A percentile compares a stretch with the other conserved stretches of the same genome.
These are phyloP conservation scores for Bombus breviceps DNA, from an alignment of 1,140 invertebrate species.

Conservation along the genomic window DNA sequence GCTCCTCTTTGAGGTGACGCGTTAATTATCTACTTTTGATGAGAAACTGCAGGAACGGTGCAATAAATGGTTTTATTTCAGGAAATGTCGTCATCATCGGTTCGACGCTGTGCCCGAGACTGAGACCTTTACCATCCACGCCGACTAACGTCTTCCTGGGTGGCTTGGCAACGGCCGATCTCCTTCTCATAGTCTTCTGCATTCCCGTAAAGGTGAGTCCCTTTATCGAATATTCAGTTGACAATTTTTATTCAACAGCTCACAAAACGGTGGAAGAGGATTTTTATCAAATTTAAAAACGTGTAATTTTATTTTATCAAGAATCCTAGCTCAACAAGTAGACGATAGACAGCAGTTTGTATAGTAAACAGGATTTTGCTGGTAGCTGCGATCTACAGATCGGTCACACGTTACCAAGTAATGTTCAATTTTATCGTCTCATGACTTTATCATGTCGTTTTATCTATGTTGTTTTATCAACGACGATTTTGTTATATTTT, in stretches of 20 bases:
- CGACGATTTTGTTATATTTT: neutral
- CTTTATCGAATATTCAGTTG: neutral
- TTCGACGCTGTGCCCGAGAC: slow-evolving; percentile 84
- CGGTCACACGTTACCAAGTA: neutral
- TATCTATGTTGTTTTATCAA: neutral
- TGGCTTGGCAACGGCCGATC: slow-evolving; percentile 88
- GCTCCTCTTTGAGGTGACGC: too few species aligned
- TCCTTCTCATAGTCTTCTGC: slow-evolving; percentile 88
- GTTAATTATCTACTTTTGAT: neutral
- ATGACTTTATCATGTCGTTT: too few species aligned
- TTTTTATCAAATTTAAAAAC: neutral
- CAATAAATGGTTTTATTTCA: slow-evolving; percentile 49
- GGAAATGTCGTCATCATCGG: slow-evolving; percentile 78
- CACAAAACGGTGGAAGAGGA: neutral
- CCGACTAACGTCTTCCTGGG: slow-evolving; percentile 89
- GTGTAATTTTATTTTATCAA: neutral
- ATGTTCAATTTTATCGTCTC: neutral
- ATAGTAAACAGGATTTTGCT: too few species aligned
- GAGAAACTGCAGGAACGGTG: neutral
- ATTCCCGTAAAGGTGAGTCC: slow-evolving; percentile 89
- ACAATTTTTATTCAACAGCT: neutral
- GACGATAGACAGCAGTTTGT: too few species aligned
- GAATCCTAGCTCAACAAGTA: neutral
- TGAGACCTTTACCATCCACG: slow-evolving; percentile 83
- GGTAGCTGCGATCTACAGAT: neutral